Conservation (phyloP, 1,140 invertebrate genomes). For the Nephila pilipes region DNA sequence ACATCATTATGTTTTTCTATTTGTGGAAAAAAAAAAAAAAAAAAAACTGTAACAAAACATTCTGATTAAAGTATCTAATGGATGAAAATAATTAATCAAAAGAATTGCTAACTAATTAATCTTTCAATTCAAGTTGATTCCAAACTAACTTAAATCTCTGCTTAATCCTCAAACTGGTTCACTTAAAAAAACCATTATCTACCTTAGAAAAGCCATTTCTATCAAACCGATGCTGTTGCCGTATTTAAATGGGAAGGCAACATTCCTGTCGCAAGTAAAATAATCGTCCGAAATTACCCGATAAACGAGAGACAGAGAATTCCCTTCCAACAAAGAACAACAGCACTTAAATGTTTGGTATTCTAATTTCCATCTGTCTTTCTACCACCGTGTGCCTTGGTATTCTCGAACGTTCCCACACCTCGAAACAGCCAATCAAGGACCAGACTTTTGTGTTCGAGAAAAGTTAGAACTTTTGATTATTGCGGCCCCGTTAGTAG, state of each 20-base stretch:
- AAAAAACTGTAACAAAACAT: no score
- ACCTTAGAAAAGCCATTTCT: neutral
- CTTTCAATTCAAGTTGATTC: neutral
- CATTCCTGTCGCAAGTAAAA: neutral
- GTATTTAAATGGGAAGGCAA: slow-evolving; percentile 3
- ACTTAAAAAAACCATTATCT: neutral
- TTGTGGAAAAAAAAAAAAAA: no score
- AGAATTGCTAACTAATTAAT: no score
- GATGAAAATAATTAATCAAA: no score
- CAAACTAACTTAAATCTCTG: neutral
- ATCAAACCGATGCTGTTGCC: neutral
- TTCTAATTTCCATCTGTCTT: slow-evolving; percentile 68
- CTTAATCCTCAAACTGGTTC: neutral
- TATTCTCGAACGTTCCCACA: slow-evolving; percentile 55
- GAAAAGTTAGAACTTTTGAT: slow-evolving; percentile 48
- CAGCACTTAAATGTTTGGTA: slow-evolving; percentile 45
- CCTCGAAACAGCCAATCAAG: slow-evolving; percentile 61
- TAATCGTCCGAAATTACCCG: slow-evolving; percentile 12
- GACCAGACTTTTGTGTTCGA: slow-evolving; percentile 19
- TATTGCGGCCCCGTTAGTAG: slow-evolving; percentile 35
- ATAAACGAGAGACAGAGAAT: neutral
- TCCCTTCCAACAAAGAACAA: slow-evolving; percentile 29
- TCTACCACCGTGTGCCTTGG: slow-evolving; percentile 41
- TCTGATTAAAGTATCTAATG: no score
- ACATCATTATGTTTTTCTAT: no score